Conservation (phyloP, 2,797 vertebrate species). For the Delichon dasypus region DNA sequence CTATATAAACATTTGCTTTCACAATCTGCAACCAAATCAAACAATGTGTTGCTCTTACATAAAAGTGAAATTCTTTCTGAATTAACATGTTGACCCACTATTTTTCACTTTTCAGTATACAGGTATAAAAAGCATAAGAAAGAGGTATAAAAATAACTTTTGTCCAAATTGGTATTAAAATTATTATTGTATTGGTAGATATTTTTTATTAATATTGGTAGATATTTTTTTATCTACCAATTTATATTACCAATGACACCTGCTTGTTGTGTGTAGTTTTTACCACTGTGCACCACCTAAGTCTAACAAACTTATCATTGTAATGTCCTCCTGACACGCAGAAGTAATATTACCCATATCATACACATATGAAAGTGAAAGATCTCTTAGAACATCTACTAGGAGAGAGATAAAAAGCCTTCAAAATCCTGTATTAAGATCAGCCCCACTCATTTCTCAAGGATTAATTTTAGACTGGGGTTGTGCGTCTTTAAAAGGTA, state of each 20-base stretch:
- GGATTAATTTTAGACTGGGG: background rate
- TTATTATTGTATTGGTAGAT: background rate
- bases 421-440: background rate
- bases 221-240: background rate
- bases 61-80: background rate
- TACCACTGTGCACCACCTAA: background rate
- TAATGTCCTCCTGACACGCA: background rate
- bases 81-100: background rate
- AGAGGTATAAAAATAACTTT: background rate
- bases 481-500: background rate
- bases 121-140: background rate
- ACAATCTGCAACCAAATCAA: background rate
- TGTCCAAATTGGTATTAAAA: background rate
- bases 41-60: background rate
- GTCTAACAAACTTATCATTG: background rate
- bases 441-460: background rate
- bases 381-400: background rate
- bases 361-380: background rate
- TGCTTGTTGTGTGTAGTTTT: background rate
- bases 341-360: background rate
- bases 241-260: background rate
- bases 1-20: background rate
- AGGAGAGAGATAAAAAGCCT: background rate
- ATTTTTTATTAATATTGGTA: no score
- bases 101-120: background rate